phyloP scores from a whole-genome alignment of 2,113 vertebrate genomes.

The Mellivora capensis region DNA sequence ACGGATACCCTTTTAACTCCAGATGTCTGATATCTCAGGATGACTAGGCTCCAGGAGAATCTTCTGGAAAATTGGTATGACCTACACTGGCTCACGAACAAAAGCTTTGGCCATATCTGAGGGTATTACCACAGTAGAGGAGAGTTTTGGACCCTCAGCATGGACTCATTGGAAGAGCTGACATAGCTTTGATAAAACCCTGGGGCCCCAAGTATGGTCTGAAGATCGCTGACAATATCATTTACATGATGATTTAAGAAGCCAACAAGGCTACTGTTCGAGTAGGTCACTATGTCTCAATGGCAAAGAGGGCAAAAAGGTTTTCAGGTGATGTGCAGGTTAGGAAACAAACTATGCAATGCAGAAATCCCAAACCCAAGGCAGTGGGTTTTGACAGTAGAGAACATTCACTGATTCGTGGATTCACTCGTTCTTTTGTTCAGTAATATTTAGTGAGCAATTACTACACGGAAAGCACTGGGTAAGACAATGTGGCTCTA shows the following conservation, averaged over 20 bases:
- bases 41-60: neutral
- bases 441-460: neutral
- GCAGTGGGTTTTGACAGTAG: neutral
- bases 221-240: neutral
- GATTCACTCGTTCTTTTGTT: neutral
- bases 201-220: neutral
- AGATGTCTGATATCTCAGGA: neutral
- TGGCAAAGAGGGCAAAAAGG: neutral
- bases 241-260: neutral
- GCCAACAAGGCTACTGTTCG: neutral
- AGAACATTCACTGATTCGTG: neutral
- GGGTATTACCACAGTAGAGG: neutral
- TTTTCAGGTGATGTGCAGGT: neutral
- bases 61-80: neutral
- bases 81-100: neutral
- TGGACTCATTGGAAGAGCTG: neutral
- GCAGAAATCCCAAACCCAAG: neutral
- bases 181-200: neutral
- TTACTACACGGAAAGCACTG: neutral
- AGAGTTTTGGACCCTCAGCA: neutral
- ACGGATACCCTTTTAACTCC: neutral
- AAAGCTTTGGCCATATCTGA: neutral
- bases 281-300: neutral
- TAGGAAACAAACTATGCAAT: neutral
- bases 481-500: neutral